Evolutionary conservation across 2,797 vertebrate species (phyloP), one percentile per base, ranked within the genome.

Genomic region (Lophius americanus): DNA sequence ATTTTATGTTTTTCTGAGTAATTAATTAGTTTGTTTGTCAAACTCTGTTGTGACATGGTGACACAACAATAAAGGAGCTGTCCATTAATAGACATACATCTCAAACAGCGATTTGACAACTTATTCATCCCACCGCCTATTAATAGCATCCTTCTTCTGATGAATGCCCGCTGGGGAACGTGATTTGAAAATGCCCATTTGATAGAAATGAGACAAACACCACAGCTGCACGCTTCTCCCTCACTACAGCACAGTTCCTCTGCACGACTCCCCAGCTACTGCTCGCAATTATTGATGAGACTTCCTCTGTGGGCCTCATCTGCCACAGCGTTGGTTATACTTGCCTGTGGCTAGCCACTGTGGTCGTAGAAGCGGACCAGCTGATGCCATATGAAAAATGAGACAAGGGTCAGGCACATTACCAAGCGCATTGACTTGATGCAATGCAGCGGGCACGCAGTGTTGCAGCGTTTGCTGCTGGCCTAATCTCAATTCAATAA

Each of bases 221-320:
- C 68, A 67, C 84, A 88, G 89, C 84, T 90, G 81, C 85, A 85
- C 85, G 84, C 52, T 79, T 84, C 77, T 88, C 75, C 75, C 73
- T 83, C 75, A 64, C 51, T 73, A 73, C 68, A 53, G 64, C 69
- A 71, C 78, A 74, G 81, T 83, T 75, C 79, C 85, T 79, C 70
- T 63, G 70, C 79, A 75, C 39, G 71, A 64, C 68, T 76, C 86
- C 87, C 57, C 64, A 76, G 85, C 86, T 73, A 59, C 80, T 9
- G 7, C 79, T 75, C 78, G 90, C 65, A 71, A 91, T 89, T 86
- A 91, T 89, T 89, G 85, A 91, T 89, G 87, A 85, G 76, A 76
- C 81, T 83, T 86, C 75, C 83, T 86, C 75, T 54, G 85, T 73
- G 52, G 3, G 79, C 80, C 82, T 83, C 78, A 83, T 89, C 78